These are phyloP conservation scores for Lacanobia wlatinum DNA, from an alignment of 2,888 invertebrate species.

Conservation along the genomic window DNA sequence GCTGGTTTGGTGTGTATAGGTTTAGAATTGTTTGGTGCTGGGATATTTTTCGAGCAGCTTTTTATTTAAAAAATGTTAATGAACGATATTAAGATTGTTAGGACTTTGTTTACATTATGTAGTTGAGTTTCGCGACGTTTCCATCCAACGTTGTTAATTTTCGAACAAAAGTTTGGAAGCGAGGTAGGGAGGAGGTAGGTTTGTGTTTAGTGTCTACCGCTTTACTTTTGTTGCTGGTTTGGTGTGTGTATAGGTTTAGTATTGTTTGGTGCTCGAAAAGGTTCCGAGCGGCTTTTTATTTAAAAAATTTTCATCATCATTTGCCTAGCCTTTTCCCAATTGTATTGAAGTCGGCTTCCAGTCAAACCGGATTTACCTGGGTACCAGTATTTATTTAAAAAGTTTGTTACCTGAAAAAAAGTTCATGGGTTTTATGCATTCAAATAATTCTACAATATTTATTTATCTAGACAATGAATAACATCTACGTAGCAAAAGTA, in stretches of 20 bases:
- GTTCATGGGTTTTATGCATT: no score
- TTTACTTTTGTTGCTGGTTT: constrained; percentile 6
- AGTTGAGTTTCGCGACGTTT: constrained; percentile 55
- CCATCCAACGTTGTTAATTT: constrained; percentile 62
- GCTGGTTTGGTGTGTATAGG: not conserved
- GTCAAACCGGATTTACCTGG: no score
- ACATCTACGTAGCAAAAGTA: no score
- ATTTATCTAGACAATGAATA: no score
- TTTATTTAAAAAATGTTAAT: no score
- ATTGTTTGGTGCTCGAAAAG: not conserved
- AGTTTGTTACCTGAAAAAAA: no score
- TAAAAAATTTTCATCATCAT: no score
- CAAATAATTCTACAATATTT: no score
- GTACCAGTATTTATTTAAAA: no score
- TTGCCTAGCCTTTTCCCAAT: no score
- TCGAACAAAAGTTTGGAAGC: constrained; percentile 43
- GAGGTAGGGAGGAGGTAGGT: constrained; percentile 9
- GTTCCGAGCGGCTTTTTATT: no score
- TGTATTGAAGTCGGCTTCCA: no score
- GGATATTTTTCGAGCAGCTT: not conserved
- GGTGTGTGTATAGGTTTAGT: not conserved
- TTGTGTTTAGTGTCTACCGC: not conserved
- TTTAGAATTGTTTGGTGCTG: not conserved
- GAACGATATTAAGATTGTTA: constrained; percentile 66
- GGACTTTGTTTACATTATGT: constrained; percentile 64